Conservation (phyloP, 2,888 invertebrate species). For the Acleris literana region DNA sequence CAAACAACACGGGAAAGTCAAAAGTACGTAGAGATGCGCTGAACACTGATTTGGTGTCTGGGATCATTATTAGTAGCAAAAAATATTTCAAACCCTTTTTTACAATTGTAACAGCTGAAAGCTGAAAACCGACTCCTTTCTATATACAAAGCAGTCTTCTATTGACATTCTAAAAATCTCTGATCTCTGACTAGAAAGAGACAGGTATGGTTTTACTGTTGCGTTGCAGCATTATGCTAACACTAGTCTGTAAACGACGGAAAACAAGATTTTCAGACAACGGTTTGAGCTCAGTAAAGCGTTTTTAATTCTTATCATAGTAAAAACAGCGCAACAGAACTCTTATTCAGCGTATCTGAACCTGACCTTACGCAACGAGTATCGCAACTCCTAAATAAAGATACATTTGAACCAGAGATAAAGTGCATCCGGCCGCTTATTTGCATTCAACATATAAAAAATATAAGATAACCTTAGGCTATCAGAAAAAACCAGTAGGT, state of each 20-base stretch:
- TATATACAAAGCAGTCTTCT: too few species aligned
- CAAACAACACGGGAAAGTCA: conserved; percentile 22
- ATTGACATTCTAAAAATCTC: too few species aligned
- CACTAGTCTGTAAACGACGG: too few species aligned
- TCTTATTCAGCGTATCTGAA: conserved; percentile 2
- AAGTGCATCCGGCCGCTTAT: conserved; percentile 34
- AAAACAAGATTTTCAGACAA: neutral
- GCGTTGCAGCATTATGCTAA: too few species aligned
- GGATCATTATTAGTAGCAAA: neutral
- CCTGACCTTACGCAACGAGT: conserved; percentile 33
- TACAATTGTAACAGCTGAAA: too few species aligned
- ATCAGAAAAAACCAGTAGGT: conserved; percentile 27
- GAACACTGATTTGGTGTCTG: neutral
- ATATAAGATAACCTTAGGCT: conserved; percentile 28
- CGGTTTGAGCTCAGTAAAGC: neutral
- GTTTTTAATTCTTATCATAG: neutral
- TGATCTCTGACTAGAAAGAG: too few species aligned
- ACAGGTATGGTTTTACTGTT: too few species aligned
- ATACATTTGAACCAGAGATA: conserved; percentile 21
- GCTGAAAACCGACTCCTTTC: too few species aligned
- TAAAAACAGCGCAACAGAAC: neutral
- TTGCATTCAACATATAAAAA: conserved; percentile 31
- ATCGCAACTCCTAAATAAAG: conserved; percentile 29
- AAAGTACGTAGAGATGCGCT: conserved; percentile 22
- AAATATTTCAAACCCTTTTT: too few species aligned